These are phyloP conservation scores for Torymus tubicola DNA, from an alignment of 2,888 invertebrate species.

Conservation along the genomic window DNA sequence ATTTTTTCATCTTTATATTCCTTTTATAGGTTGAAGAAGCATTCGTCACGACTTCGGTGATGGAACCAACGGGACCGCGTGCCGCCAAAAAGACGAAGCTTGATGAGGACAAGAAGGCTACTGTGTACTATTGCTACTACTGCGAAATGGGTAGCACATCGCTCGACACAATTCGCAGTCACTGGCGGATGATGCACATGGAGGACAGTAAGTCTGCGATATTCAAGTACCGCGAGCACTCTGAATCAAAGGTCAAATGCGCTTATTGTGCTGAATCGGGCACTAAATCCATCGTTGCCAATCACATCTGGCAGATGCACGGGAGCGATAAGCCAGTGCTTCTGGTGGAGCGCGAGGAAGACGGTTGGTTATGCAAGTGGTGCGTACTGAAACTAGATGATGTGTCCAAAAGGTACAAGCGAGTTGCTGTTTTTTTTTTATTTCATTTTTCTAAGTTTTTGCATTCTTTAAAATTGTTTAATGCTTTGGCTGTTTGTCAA, in stretches of 20 bases:
- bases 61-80: slow-evolving; percentile 14
- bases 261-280: slow-evolving; percentile 67
- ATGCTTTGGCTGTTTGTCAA: too few relatives aligned
- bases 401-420: too few relatives aligned
- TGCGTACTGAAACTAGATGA: slow-evolving; percentile 2
- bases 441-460: neutral
- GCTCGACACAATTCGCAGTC: slow-evolving; percentile 64
- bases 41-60: slow-evolving; percentile 19
- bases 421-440: neutral
- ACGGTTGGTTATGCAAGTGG: slow-evolving; percentile 58
- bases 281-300: slow-evolving; percentile 62
- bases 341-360: slow-evolving; percentile 61
- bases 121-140: slow-evolving; percentile 67
- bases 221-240: slow-evolving; percentile 60
- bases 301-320: slow-evolving; percentile 66
- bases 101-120: slow-evolving; percentile 51
- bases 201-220: slow-evolving; percentile 32
- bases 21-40: slow-evolving; percentile 56
- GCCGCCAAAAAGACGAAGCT: slow-evolving; percentile 45
- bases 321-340: slow-evolving; percentile 61
- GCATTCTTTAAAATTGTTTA: too few relatives aligned
- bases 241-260: slow-evolving; percentile 60
- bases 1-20: slow-evolving; percentile 18
- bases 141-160: slow-evolving; percentile 65
- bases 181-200: slow-evolving; percentile 69